These are phyloP conservation scores for Dasypolia templi DNA, from an alignment of 2,888 invertebrate species.

Conservation along the genomic window DNA sequence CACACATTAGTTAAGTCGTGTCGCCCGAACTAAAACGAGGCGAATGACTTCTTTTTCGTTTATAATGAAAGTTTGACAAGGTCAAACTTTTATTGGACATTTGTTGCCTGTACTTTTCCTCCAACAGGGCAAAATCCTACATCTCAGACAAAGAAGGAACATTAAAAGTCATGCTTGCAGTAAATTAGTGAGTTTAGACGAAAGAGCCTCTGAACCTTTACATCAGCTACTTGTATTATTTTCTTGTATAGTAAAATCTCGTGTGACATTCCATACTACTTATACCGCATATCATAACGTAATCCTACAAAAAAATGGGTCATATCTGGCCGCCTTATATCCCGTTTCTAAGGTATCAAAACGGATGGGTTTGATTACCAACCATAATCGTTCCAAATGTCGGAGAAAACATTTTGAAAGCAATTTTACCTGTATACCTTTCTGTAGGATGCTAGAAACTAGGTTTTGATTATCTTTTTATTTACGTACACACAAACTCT, in stretches of 20 bases:
- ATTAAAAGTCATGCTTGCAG: not conserved
- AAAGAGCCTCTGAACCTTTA: no score
- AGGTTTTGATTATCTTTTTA: not conserved
- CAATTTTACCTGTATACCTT: not conserved
- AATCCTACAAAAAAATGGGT: slow-evolving; percentile 35
- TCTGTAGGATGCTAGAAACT: not conserved
- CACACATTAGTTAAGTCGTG: not conserved
- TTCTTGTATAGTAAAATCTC: not conserved
- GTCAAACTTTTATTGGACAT: no score
- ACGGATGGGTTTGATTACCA: slow-evolving; percentile 27
- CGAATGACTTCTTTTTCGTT: not conserved
- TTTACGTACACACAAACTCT: not conserved
- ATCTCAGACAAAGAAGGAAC: not conserved
- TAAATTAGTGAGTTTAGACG: not conserved
- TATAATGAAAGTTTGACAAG: no score
- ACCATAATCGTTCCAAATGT: slow-evolving; percentile 23
- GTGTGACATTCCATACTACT: not conserved
- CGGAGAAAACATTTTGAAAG: slow-evolving; percentile 1
- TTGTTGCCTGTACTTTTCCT: not conserved
- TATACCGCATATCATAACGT: slow-evolving; percentile 5
- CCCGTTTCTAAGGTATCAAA: slow-evolving; percentile 17
- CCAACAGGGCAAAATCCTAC: not conserved
- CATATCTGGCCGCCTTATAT: slow-evolving; percentile 13
- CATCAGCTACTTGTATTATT: not conserved
- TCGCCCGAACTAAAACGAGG: not conserved